Evolutionary conservation across 2,888 invertebrate species (phyloP).

Genomic region (Volucella inflata): DNA sequence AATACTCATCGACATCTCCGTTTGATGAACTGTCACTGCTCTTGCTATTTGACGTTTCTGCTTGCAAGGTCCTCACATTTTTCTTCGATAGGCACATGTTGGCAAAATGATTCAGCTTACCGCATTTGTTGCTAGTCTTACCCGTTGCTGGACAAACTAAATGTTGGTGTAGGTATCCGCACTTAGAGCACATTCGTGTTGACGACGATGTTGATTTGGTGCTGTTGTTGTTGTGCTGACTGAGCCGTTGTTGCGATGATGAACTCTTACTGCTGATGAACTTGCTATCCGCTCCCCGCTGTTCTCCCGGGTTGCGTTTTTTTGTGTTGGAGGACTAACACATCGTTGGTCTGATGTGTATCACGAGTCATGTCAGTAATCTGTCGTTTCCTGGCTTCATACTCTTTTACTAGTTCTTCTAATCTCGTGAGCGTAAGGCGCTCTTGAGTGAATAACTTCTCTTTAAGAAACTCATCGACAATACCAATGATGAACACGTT

Average conservation of each 20-base stretch:
- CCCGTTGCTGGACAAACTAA: conserved; percentile 9
- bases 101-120: conserved; percentile 24
- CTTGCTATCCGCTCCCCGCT: too few relatives aligned
- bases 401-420: conserved; percentile 18
- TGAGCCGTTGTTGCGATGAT: too few relatives aligned
- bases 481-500: conserved; percentile 14
- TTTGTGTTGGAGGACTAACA: neutral
- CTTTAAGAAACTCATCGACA: conserved; percentile 18
- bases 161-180: conserved; percentile 12
- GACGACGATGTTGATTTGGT: conserved; percentile 6
- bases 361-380: conserved; percentile 17
- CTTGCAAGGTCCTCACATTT: too few relatives aligned
- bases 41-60: too few relatives aligned
- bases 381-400: conserved; percentile 28
- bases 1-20: too few relatives aligned
- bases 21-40: too few relatives aligned
- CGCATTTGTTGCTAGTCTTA: conserved; percentile 9
- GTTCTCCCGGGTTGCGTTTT: too few relatives aligned
- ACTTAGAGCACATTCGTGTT: conserved; percentile 7
- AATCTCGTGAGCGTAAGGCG: conserved; percentile 11
- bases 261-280: neutral
- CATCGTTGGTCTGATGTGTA: conserved; percentile 11
- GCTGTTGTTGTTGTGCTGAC: too few relatives aligned
- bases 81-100: conserved; percentile 15
- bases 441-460: conserved; percentile 28